A percentile compares a stretch with the other conserved stretches of the same genome.
These are phyloP conservation scores for Ophiothrix spiculata DNA, from an alignment of 35 echinoderm and acorn worm species.

Conservation along the genomic window DNA sequence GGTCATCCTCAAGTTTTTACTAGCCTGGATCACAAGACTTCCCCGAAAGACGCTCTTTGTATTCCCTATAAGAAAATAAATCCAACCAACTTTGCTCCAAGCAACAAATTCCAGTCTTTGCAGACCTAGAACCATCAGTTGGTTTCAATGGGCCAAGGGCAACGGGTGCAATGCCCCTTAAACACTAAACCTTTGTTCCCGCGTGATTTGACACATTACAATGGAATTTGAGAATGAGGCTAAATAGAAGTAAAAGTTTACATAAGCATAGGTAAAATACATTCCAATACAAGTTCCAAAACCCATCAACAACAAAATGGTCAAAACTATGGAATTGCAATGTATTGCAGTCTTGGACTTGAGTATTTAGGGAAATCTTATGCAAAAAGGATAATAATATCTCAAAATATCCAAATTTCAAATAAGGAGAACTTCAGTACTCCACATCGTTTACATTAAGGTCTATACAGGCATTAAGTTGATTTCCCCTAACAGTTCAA, in stretches of 20 bases:
- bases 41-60: background rate
- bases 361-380: too few relatives aligned
- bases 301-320: too few relatives aligned
- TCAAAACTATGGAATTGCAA: too few relatives aligned
- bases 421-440: too few relatives aligned
- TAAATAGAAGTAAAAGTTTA: background rate
- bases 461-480: too few relatives aligned
- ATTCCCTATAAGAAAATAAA: conserved; percentile 1
- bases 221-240: background rate
- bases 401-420: too few relatives aligned
- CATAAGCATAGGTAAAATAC: too few relatives aligned
- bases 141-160: background rate
- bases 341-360: too few relatives aligned
- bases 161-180: background rate
- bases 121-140: background rate
- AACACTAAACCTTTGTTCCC: background rate
- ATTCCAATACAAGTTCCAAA: too few relatives aligned
- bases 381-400: too few relatives aligned
- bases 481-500: too few relatives aligned
- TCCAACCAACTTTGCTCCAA: background rate
- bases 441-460: too few relatives aligned
- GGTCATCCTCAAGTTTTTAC: background rate
- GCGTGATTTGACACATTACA: background rate
- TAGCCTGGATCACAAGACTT: background rate
- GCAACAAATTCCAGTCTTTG: background rate